Percentiles rank a stretch among this genome's conserved stretches.
Evolutionary conservation across 2,113 vertebrate genomes (phyloP).

Genomic region (Hippotragus niger): DNA sequence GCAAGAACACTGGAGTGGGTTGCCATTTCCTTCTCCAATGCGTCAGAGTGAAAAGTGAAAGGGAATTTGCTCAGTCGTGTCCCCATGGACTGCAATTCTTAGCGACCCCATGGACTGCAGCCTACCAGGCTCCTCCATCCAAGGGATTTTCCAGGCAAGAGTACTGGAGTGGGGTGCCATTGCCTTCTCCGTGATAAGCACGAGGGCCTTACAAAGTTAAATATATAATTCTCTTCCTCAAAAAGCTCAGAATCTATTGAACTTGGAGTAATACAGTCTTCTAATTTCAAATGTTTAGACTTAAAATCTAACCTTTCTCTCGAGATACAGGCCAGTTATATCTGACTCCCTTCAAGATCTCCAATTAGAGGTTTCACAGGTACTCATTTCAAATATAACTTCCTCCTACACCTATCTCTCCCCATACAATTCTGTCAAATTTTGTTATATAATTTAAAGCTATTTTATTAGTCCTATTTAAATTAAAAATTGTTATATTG

Average conservation of each 20-base stretch:
- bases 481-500: neutral
- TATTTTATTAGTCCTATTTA: neutral
- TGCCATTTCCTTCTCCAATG: too few species aligned
- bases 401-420: neutral
- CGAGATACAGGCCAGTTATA: neutral
- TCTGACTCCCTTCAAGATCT: neutral
- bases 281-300: neutral
- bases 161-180: too few species aligned
- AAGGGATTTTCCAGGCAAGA: too few species aligned
- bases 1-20: too few species aligned
- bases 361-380: neutral
- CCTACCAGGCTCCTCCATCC: too few species aligned
- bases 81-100: too few species aligned
- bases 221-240: neutral
- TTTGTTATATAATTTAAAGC: slow-evolving; percentile 14
- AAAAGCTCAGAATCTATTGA: neutral
- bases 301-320: neutral
- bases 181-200: neutral
- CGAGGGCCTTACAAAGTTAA: neutral
- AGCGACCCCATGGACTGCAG: too few species aligned
- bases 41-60: too few species aligned
- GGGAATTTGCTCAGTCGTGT: too few species aligned
- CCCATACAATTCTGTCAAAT: neutral
- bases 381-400: neutral
- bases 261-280: neutral